Conservation (phyloP, 2,888 invertebrate genomes). For the Actias luna region DNA sequence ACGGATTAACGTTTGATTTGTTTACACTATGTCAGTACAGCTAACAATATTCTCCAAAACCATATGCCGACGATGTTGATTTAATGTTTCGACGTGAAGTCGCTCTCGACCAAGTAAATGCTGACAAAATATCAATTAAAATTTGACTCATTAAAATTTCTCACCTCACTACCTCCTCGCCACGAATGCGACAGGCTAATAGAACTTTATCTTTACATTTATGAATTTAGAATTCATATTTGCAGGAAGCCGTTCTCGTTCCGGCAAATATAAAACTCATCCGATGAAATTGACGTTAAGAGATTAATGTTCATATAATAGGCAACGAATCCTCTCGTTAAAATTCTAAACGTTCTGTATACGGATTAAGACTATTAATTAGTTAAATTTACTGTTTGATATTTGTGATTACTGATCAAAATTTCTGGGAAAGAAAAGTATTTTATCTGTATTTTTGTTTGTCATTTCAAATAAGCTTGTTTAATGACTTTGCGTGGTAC, state of each 20-base stretch:
- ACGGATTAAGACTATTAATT: neutral
- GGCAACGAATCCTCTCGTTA: neutral
- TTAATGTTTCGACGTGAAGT: conserved; percentile 42
- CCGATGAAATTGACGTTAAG: conserved; percentile 64
- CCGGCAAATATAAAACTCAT: conserved; percentile 61
- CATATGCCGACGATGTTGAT: conserved; percentile 25
- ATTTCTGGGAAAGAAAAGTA: no score
- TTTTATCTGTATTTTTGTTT: neutral
- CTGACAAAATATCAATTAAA: conserved; percentile 67
- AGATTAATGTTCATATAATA: conserved; percentile 38
- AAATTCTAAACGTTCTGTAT: conserved; percentile 29
- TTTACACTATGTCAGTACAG: neutral
- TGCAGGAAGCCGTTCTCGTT: conserved; percentile 18
- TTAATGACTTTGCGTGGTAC: no score
- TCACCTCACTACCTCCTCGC: conserved; percentile 33
- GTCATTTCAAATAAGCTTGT: no score
- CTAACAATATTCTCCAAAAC: conserved; percentile 24
- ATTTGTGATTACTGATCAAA: neutral
- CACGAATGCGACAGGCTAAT: neutral
- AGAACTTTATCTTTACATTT: conserved; percentile 23
- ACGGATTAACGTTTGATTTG: neutral
- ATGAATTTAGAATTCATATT: conserved; percentile 29
- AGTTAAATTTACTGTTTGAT: neutral
- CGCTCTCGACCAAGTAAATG: conserved; percentile 32
- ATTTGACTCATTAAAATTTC: conserved; percentile 59